Evolutionary conservation across 1,140 invertebrate genomes (phyloP).

Genomic region (Cylas formicarius): DNA sequence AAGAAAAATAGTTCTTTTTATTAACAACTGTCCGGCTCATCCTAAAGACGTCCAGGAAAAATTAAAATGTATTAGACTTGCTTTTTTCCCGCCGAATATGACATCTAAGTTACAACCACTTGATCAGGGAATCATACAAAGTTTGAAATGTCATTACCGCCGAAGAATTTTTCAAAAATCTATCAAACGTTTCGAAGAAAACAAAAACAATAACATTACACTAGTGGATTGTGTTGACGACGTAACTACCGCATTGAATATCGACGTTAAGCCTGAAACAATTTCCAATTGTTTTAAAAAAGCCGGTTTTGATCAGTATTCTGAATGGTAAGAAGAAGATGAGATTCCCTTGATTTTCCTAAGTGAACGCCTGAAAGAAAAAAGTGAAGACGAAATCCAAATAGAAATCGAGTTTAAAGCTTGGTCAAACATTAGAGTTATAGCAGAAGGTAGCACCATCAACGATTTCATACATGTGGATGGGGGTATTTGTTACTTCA

Average conservation of each 20-base stretch:
- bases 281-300: constrained; percentile 27
- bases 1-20: constrained; percentile 44
- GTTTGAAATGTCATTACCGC: constrained; percentile 19
- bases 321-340: constrained; percentile 20
- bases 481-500: no score
- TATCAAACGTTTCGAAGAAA: constrained; percentile 14
- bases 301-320: constrained; percentile 16
- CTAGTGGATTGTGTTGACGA: constrained; percentile 19
- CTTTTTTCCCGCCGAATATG: constrained; percentile 15
- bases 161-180: constrained; percentile 24
- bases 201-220: constrained; percentile 17
- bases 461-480: no score
- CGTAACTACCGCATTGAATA: constrained; percentile 15
- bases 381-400: no score
- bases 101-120: constrained; percentile 22
- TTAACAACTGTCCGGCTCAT: constrained; percentile 45
- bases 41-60: constrained; percentile 20
- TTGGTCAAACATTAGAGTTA: no score
- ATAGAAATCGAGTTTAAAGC: no score
- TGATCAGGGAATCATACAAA: constrained; percentile 22
- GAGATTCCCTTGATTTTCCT: constrained; percentile 19
- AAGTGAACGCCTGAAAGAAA: no score
- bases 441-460: no score
- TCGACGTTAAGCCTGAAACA: constrained; percentile 18
- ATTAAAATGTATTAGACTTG: constrained; percentile 26